A percentile compares a stretch with the other conserved stretches of the same genome.
Evolutionary conservation across 2,113 vertebrate species (phyloP).

Genomic region (Mustelus asterias): DNA sequence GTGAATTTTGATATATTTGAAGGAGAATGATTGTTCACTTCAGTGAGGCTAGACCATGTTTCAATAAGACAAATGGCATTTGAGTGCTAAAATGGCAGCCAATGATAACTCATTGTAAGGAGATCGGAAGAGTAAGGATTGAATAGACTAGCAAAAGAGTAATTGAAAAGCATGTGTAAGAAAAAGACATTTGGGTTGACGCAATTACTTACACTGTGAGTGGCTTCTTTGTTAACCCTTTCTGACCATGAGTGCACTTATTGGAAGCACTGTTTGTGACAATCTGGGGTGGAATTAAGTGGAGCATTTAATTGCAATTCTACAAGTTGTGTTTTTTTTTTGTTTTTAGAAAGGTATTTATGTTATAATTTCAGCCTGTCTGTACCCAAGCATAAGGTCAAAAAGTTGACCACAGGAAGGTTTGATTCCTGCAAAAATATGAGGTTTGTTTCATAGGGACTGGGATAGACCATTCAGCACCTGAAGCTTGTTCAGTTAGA

Average conservation of each 20-base stretch:
- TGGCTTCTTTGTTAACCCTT: constrained; percentile 17
- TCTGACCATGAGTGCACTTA: neutral
- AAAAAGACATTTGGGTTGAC: constrained; percentile 64
- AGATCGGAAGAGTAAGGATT: constrained; percentile 87
- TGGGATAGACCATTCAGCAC: neutral
- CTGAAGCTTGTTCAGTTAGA: neutral
- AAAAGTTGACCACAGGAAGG: neutral
- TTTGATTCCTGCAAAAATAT: neutral
- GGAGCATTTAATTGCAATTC: neutral
- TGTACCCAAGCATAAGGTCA: neutral
- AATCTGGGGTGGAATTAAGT: neutral
- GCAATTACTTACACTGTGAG: constrained; percentile 22
- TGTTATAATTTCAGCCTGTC: neutral
- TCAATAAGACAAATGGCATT: constrained; percentile 92
- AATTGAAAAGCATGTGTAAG: constrained; percentile 77
- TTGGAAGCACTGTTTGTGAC: neutral
- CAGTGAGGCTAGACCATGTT: constrained; percentile 76
- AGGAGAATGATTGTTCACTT: constrained; percentile 86
- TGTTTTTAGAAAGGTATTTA: neutral
- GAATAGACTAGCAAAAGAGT: constrained; percentile 88
- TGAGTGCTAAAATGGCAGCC: constrained; percentile 79
- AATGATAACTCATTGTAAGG: constrained; percentile 97
- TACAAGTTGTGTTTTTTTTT: neutral
- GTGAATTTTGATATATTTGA: constrained; percentile 86
- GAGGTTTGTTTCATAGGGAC: neutral